Evolutionary conservation across 2,113 vertebrate species (phyloP).

Genomic region (Lophura nycthemera): DNA sequence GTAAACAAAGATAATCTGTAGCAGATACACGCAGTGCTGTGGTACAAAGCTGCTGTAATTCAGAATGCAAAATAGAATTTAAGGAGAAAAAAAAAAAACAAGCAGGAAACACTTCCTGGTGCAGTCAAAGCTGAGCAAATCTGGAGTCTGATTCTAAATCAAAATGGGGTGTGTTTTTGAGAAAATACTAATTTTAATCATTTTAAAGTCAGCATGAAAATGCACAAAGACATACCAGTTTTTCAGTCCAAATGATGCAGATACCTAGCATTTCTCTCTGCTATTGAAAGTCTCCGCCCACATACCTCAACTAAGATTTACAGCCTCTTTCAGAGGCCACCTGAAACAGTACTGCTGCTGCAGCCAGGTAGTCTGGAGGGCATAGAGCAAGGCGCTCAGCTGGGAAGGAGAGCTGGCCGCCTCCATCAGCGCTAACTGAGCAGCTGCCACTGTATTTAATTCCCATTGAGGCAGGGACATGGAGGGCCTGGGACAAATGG

Average conservation of each 20-base stretch:
- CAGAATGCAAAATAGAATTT: not conserved
- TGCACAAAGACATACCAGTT: not conserved
- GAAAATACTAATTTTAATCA: not conserved
- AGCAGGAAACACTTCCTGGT: not conserved
- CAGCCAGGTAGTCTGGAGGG: not conserved
- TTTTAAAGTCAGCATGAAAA: not conserved
- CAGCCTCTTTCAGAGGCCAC: not conserved
- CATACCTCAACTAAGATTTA: slow-evolving; percentile 15
- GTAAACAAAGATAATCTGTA: not conserved
- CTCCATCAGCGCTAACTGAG: not conserved
- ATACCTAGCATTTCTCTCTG: slow-evolving; percentile 4
- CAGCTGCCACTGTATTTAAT: not conserved
- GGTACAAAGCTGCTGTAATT: not conserved
- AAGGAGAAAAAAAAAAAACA: not conserved
- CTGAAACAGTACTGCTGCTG: not conserved
- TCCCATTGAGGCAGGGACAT: not conserved
- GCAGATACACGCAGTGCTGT: not conserved
- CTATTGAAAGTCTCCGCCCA: slow-evolving; percentile 14
- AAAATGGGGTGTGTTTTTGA: not conserved
- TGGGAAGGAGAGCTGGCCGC: not conserved
- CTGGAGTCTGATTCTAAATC: not conserved
- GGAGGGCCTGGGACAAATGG: not conserved
- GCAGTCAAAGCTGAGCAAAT: not conserved
- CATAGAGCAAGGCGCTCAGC: rapidly evolving
- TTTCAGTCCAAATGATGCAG: not conserved